Base-by-base conservation (phyloP, 2,888 invertebrate genomes). In the Dorcus parallelipipedus region DNA sequence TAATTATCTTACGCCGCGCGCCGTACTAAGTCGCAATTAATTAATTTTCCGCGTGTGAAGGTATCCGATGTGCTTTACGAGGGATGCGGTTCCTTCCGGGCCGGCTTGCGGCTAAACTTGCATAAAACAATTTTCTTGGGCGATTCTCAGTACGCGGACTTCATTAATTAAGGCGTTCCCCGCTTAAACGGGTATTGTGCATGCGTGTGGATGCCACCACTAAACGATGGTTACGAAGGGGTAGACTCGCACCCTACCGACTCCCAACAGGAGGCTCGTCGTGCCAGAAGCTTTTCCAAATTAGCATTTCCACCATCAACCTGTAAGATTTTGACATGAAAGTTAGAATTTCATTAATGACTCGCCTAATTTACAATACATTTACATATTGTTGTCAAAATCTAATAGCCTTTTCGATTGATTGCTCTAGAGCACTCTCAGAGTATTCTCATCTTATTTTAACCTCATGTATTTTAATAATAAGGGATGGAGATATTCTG, bases 131-230 rank as follows among this genome's bases (percentile, higher is more conserved):
- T 63, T 61, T 33, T 64, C 61, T 61, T 62, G 54, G 53, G 57
- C 53, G 52, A 55, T 56, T 54, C 57, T 57, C 45, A 49, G 53
- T 55, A 54, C 52, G 20, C 20, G 59, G 64, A 64, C 63, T 64
- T 64, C 65, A 64, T 65, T 67, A 66, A 66, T 66, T 66, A 67
- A 64, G 65, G 62, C 64, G 62, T 65, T 63, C 65, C 59, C 58
- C 58, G 51, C 47, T 42, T 38, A 7, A 14, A 39, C 10, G 47
- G 47, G 45, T 39, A n/a, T 47, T 40, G 5, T 45, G 10, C 14
- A 33, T 26, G 38, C 53, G 53, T 45, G 48, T 26, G 42, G 53
- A 47, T 47, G 14, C 48, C 20, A 20, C 23, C 54, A 38, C 49
- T 40, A 49, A 20, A 49, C 49, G 41, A 49, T 54, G 42, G 40